Base-by-base conservation (phyloP, 2,113 vertebrate genomes). In the Phaethon lepturus region DNA sequence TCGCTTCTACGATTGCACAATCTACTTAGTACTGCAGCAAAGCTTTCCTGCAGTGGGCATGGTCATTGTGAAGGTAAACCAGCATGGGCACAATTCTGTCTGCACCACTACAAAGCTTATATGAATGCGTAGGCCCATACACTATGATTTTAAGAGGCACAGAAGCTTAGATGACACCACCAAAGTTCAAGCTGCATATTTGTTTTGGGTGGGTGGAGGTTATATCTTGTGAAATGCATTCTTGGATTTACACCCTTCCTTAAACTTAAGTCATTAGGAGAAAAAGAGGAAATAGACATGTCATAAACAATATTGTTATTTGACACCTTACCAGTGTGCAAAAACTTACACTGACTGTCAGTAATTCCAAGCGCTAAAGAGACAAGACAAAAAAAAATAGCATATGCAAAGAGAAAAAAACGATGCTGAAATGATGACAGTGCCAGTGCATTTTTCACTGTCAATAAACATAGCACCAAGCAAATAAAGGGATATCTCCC, bases 221-320 rank as follows among this genome's bases (percentile, higher is more conserved):
- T 42, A 0, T 16, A 19, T 50, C 71, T 91, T 86, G 66, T 55
- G 66, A 79, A 91, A 95, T 19, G 17, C 9, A 18, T 15, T 11
- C 87, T 72, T 86, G 66, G 71, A 90, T 90, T 90, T 71, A 92
- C 23, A 89, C n/a, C 22, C 78, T 92, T 82, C 90, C 86, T 88
- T 83, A 81, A 92, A 58, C 6, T 75, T 35, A 59, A 95, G 60
- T 45, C 64, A 75, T 47, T n/a, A 53, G 60, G 44, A 42, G 9
- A 85, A 73, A 73, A 88, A 93, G 90, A 50, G 55, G 67, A 96
- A 94, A 88, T 26, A 72, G 20, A 71, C 24, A 22, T 23, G 17
- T 44, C 75, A 47, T 33, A 75, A 82, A 82, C 31, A 62, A 3
- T 45, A 74, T 72, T 85, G 64, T 81, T 75, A 81, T 55, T 19